These are phyloP conservation scores for Albula goreensis DNA, from an alignment of 2,113 vertebrate species.

Conservation along the genomic window DNA sequence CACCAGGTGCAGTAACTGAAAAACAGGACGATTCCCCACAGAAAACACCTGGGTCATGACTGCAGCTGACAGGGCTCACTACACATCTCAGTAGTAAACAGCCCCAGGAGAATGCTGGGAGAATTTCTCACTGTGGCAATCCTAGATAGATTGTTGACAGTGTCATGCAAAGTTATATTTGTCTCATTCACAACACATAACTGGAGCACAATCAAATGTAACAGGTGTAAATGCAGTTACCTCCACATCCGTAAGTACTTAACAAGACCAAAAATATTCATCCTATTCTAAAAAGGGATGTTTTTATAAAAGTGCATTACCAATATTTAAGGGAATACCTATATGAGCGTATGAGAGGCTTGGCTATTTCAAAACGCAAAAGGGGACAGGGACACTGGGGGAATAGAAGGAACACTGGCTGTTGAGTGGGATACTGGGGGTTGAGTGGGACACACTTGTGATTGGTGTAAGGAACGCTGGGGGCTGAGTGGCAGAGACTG, in stretches of 20 bases:
- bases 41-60: slow-evolving; percentile 53
- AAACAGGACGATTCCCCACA: slow-evolving; percentile 40
- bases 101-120: slow-evolving; percentile 5
- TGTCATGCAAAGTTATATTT: neutral
- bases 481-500: too few relatives aligned
- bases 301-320: neutral
- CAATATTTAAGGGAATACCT: neutral
- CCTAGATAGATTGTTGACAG: neutral
- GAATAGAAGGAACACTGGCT: too few relatives aligned
- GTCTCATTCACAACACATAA: neutral
- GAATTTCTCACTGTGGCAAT: neutral
- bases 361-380: neutral
- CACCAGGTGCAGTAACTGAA: slow-evolving; percentile 50
- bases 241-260: neutral
- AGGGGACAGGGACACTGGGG: neutral
- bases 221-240: neutral
- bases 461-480: neutral
- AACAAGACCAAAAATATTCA: neutral
- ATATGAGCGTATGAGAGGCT: neutral
- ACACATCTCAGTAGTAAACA: slow-evolving; percentile 15
- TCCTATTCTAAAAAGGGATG: neutral
- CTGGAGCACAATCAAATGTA: neutral
- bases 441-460: too few relatives aligned
- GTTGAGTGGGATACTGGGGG: too few relatives aligned
- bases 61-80: slow-evolving; percentile 18